Evolutionary conservation across 2,888 invertebrate species (phyloP).

Genomic region (Halictus quadricinctus): DNA sequence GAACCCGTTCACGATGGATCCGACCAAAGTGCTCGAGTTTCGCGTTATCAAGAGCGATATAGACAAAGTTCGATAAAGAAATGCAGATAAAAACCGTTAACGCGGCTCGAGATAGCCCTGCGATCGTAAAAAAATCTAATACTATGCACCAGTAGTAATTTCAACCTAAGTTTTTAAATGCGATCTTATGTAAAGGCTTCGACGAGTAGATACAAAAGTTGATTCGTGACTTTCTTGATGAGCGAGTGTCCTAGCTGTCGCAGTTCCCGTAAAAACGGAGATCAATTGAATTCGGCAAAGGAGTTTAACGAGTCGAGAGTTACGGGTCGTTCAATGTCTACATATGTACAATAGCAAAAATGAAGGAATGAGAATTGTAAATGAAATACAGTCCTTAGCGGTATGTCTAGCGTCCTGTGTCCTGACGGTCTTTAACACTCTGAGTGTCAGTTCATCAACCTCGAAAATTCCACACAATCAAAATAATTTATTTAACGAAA

Average conservation of each 20-base stretch:
- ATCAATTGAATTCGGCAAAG: constrained; percentile 15
- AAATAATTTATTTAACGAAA: not conserved
- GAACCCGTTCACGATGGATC: not conserved
- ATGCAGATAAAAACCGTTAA: constrained; percentile 38
- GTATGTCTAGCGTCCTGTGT: constrained; percentile 22
- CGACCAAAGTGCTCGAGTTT: constrained; percentile 13
- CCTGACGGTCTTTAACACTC: not conserved
- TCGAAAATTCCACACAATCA: not conserved
- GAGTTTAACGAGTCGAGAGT: not conserved
- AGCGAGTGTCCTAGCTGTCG: not conserved
- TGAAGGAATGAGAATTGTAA: constrained; percentile 11
- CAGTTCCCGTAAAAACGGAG: constrained; percentile 19
- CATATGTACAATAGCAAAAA: constrained; percentile 29
- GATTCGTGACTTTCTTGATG: not conserved
- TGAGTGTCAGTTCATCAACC: not conserved
- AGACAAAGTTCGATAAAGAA: constrained; percentile 14
- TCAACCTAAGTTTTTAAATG: constrained; percentile 28
- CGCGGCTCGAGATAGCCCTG: constrained; percentile 23
- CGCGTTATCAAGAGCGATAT: not conserved
- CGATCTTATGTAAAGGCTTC: constrained; percentile 28
- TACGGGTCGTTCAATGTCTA: not conserved
- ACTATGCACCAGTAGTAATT: constrained; percentile 14
- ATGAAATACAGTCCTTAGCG: constrained; percentile 23
- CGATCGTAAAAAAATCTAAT: constrained; percentile 47
- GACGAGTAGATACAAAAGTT: constrained; percentile 22